Conservation (phyloP, 1,140 invertebrate species). For the Triops longicaudatus region DNA sequence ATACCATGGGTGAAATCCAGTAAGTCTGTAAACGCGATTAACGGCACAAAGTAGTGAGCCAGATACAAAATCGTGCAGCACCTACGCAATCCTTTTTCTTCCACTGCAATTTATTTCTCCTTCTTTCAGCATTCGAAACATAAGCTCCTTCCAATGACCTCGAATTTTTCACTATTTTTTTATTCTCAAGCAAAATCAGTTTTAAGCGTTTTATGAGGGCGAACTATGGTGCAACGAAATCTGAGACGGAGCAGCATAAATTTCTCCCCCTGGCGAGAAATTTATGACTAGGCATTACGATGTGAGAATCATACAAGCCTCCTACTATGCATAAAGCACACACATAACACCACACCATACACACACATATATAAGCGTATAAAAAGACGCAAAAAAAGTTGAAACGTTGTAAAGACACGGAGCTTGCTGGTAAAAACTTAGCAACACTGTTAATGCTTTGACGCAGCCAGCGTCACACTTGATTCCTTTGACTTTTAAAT, state of each 20-base stretch:
- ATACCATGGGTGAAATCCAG: too few relatives aligned
- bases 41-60: too few relatives aligned
- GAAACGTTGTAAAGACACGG: too few relatives aligned
- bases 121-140: neutral
- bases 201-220: neutral
- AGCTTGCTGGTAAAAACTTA: neutral
- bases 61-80: too few relatives aligned
- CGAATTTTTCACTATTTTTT: neutral
- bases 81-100: too few relatives aligned
- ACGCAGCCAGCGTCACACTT: neutral
- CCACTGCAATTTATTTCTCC: too few relatives aligned
- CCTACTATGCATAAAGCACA: too few relatives aligned
- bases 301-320: neutral
- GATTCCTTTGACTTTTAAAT: slow-evolving; percentile 1
- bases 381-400: too few relatives aligned
- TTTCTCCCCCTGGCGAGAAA: neutral
- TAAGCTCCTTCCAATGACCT: neutral
- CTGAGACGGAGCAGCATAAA: neutral
- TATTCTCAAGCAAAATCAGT: neutral
- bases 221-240: neutral
- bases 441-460: neutral
- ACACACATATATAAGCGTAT: too few relatives aligned
- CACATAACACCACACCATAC: too few relatives aligned
- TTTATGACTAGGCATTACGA: neutral
- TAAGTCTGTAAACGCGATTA: too few relatives aligned